A percentile compares a stretch with the other conserved stretches of the same genome.
Conservation (phyloP, 2,888 invertebrate genomes). For the Tipula lateralis region DNA sequence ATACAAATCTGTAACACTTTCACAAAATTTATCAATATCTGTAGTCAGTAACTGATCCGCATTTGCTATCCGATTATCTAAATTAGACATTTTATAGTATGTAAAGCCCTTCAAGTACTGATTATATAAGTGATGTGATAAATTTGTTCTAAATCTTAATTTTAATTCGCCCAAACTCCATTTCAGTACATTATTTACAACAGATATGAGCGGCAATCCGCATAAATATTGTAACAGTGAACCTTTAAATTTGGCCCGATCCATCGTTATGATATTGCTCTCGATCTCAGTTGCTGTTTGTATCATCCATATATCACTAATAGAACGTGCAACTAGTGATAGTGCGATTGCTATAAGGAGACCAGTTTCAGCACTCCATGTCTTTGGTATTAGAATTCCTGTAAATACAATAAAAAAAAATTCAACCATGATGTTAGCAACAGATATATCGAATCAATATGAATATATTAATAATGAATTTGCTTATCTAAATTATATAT, state of each 20-base stretch:
- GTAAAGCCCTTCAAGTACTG: constrained; percentile 93
- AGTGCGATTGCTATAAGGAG: constrained; percentile 69
- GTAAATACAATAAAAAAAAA: constrained; percentile 19
- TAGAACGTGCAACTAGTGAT: constrained; percentile 79
- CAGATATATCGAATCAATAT: background rate
- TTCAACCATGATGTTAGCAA: background rate
- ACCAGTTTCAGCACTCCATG: constrained; percentile 71
- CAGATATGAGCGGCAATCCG: constrained; percentile 84
- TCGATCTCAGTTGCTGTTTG: constrained; percentile 90
- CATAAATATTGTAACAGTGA: constrained; percentile 72
- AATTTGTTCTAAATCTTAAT: constrained; percentile 80
- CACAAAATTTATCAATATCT: constrained; percentile 96
- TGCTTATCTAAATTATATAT: background rate
- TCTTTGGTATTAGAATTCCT: constrained; percentile 73
- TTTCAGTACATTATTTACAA: constrained; percentile 90
- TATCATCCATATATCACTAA: constrained; percentile 97
- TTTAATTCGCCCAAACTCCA: constrained; percentile 93
- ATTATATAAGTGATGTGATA: constrained; percentile 81
- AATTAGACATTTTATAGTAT: constrained; percentile 93
- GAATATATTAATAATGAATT: background rate
- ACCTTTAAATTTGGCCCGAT: constrained; percentile 67
- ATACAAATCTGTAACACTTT: constrained; percentile 90
- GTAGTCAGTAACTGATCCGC: constrained; percentile 93
- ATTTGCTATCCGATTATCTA: constrained; percentile 92
- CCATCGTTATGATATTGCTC: constrained; percentile 89